Percentiles rank a stretch among this genome's conserved stretches.
These are phyloP conservation scores for Calephelis nemesis DNA, from an alignment of 1,140 invertebrate genomes.

Conservation along the genomic window DNA sequence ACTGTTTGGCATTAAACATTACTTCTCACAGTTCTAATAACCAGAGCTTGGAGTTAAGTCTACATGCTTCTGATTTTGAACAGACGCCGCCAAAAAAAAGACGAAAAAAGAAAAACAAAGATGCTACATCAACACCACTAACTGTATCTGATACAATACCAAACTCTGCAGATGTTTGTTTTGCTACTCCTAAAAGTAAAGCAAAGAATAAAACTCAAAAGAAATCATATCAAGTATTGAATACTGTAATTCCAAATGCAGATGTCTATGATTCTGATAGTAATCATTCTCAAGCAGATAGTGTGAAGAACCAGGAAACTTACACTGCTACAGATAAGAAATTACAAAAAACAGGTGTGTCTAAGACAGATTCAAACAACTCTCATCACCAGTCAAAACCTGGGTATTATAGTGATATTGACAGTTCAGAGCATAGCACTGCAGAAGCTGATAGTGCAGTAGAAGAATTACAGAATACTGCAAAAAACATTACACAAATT, in stretches of 20 bases:
- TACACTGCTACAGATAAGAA: conserved; percentile 52
- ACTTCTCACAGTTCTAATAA: conserved; percentile 59
- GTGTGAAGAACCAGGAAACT: conserved; percentile 41
- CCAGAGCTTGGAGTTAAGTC: conserved; percentile 70
- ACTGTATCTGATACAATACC: conserved; percentile 19
- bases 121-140: conserved; percentile 49
- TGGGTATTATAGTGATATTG: conserved; percentile 30
- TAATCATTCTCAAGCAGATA: conserved; percentile 56
- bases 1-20: conserved; percentile 74
- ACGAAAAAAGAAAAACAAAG: conserved; percentile 64
- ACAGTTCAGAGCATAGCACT: conserved; percentile 37
- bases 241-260: conserved; percentile 53
- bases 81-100: conserved; percentile 63
- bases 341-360: conserved; percentile 51
- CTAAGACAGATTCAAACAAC: conserved; percentile 61
- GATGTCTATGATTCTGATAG: conserved; percentile 72
- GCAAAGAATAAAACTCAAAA: conserved; percentile 62
- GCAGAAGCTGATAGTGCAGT: conserved; percentile 31
- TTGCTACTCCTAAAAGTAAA: conserved; percentile 76
- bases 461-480: conserved; percentile 24
- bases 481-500: conserved; percentile 29
- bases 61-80: conserved; percentile 67
- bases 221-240: conserved; percentile 53
- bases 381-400: conserved; percentile 36
- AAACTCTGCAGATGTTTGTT: conserved; percentile 51